phyloP scores from a whole-genome alignment of 2,888 invertebrate species.

The Ctena decussata region DNA sequence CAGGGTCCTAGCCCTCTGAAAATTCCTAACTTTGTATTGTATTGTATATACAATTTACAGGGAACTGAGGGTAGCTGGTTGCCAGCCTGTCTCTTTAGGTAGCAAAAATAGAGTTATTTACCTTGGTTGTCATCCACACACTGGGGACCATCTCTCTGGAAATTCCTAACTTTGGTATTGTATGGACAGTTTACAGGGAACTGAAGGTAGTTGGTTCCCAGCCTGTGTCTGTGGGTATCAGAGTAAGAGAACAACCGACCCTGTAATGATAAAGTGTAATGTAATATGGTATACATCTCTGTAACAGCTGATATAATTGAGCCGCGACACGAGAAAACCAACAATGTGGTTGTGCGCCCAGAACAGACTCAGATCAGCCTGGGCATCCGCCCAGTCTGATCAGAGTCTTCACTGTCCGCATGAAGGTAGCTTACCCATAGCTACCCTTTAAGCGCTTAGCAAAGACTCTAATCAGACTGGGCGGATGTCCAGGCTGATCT shows the following conservation, averaged over 20 bases:
- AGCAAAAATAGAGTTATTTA: constrained; percentile 91
- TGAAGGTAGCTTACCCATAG: too few relatives aligned
- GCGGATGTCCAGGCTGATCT: too few relatives aligned
- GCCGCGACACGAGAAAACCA: too few relatives aligned
- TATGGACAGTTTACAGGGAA: constrained; percentile 98
- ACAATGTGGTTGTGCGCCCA: too few relatives aligned
- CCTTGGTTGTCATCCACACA: constrained; percentile 92
- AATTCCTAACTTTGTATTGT: constrained; percentile 90
- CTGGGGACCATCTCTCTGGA: constrained; percentile 96
- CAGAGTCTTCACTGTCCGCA: too few relatives aligned
- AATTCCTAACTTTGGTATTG: constrained; percentile 89
- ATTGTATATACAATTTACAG: constrained; percentile 97
- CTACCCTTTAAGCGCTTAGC: too few relatives aligned
- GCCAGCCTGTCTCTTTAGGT: constrained; percentile 97
- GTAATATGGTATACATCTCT: too few relatives aligned
- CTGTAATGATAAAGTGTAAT: constrained; percentile 72
- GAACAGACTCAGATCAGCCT: too few relatives aligned
- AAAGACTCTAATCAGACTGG: too few relatives aligned
- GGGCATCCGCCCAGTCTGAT: too few relatives aligned
- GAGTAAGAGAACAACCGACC: constrained; percentile 89
- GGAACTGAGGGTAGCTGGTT: constrained; percentile 94
- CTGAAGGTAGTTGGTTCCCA: constrained; percentile 96
- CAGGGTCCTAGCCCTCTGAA: constrained; percentile 96
- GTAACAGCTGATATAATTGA: too few relatives aligned
- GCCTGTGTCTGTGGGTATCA: constrained; percentile 96